Conservation (phyloP, 2,797 vertebrate genomes). For the Antennarius maculatus region DNA sequence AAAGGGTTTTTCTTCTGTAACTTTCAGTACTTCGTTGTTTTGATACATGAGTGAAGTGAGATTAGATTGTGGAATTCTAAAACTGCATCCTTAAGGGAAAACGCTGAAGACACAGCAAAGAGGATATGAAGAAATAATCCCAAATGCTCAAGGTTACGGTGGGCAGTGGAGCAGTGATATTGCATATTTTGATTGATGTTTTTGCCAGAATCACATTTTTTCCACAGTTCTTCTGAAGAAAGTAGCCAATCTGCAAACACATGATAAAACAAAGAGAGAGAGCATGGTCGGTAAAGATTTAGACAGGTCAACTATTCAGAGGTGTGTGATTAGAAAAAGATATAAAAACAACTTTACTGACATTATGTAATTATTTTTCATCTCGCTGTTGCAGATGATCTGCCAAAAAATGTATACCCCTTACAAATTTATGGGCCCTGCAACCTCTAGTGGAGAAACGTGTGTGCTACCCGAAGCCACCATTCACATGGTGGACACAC, state of each 20-base stretch:
- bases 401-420: not conserved
- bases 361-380: no score
- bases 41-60: not conserved
- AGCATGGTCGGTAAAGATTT: not conserved
- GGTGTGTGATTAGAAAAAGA: not conserved
- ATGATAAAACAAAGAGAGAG: not conserved
- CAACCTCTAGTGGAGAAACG: slow-evolving; percentile 53
- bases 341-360: no score
- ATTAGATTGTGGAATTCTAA: slow-evolving; percentile 28
- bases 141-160: slow-evolving; percentile 5
- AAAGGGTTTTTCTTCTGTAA: not conserved
- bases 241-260: not conserved
- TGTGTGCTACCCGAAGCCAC: not conserved
- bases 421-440: not conserved
- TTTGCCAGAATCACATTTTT: slow-evolving; percentile 2
- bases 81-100: slow-evolving; percentile 23
- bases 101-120: slow-evolving; percentile 2
- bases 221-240: not conserved
- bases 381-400: not conserved
- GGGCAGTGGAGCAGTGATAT: slow-evolving; percentile 1
- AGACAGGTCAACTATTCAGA: not conserved
- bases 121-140: slow-evolving; percentile 51
- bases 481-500: not conserved
- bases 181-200: not conserved
- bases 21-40: not conserved